A percentile compares a stretch with the other conserved stretches of the same genome.
Evolutionary conservation across 2,113 vertebrate genomes (phyloP).

Genomic region (Gasterosteus nipponicus): DNA sequence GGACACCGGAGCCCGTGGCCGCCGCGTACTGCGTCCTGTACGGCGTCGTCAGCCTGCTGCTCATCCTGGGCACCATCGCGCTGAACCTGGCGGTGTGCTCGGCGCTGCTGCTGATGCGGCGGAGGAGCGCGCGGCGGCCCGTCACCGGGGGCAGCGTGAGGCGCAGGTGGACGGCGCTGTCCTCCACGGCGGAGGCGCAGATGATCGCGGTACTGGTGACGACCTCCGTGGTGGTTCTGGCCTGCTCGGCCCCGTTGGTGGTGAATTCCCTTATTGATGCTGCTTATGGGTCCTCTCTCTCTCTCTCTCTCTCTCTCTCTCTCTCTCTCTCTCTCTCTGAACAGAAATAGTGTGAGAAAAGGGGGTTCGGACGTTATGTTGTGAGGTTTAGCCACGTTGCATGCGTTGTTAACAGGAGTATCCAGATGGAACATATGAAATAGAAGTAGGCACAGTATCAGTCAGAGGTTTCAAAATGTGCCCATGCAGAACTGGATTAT

Average conservation of each 20-base stretch:
- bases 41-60: slow-evolving; percentile 89
- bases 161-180: slow-evolving; percentile 81
- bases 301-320: too few species aligned
- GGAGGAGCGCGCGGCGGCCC: slow-evolving; percentile 85
- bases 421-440: not conserved
- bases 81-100: slow-evolving; percentile 93
- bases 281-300: too few species aligned
- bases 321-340: too few species aligned
- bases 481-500: not conserved
- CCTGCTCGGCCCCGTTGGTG: slow-evolving; percentile 95
- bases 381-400: not conserved
- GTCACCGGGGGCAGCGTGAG: slow-evolving; percentile 86
- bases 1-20: slow-evolving; percentile 65
- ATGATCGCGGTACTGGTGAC: slow-evolving; percentile 95
- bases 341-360: too few species aligned
- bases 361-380: not conserved
- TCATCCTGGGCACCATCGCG: slow-evolving; percentile 90
- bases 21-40: slow-evolving; percentile 91
- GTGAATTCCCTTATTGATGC: slow-evolving; percentile 73
- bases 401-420: not conserved
- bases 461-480: too few species aligned
- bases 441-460: too few species aligned
- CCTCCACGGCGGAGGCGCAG: slow-evolving; percentile 92
- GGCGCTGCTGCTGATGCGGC: slow-evolving; percentile 93
- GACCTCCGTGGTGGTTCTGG: slow-evolving; percentile 92